These are phyloP conservation scores for Zygaena filipendulae DNA, from an alignment of 2,888 invertebrate genomes.

Conservation along the genomic window DNA sequence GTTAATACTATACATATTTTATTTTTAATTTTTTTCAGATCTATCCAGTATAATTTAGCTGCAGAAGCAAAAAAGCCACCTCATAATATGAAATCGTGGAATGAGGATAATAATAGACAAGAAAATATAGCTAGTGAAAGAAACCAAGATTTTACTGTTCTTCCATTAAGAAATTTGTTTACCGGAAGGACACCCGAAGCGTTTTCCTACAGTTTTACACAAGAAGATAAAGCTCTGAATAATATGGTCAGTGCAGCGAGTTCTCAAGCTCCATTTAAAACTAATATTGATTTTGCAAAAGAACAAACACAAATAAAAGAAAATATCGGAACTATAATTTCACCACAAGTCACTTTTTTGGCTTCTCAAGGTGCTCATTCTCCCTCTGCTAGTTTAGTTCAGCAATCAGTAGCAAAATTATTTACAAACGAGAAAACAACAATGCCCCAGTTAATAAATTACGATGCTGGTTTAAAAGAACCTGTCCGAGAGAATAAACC, in stretches of 20 bases:
- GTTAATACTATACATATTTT: background rate
- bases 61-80: conserved; percentile 56
- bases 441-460: conserved; percentile 53
- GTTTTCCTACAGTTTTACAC: conserved; percentile 48
- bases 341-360: conserved; percentile 57
- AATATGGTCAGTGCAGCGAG: conserved; percentile 38
- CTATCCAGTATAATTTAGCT: conserved; percentile 57
- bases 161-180: conserved; percentile 38
- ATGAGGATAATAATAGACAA: conserved; percentile 35
- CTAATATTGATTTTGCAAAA: conserved; percentile 30
- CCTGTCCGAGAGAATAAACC: conserved; percentile 46
- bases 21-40: conserved; percentile 23
- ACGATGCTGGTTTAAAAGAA: conserved; percentile 43
- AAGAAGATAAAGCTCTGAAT: conserved; percentile 33
- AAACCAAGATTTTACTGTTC: conserved; percentile 24
- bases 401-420: conserved; percentile 36
- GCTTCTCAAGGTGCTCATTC: conserved; percentile 57
- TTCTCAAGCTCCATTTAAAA: conserved; percentile 36
- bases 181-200: conserved; percentile 58
- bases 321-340: conserved; percentile 38
- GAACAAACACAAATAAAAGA: conserved; percentile 39
- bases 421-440: conserved; percentile 40
- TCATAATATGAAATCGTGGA: conserved; percentile 40
- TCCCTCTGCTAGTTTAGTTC: conserved; percentile 33
- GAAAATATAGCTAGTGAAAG: conserved; percentile 31